Conservation (phyloP, 92 coral and sea anemone genomes). For the Muricea muricata region DNA sequence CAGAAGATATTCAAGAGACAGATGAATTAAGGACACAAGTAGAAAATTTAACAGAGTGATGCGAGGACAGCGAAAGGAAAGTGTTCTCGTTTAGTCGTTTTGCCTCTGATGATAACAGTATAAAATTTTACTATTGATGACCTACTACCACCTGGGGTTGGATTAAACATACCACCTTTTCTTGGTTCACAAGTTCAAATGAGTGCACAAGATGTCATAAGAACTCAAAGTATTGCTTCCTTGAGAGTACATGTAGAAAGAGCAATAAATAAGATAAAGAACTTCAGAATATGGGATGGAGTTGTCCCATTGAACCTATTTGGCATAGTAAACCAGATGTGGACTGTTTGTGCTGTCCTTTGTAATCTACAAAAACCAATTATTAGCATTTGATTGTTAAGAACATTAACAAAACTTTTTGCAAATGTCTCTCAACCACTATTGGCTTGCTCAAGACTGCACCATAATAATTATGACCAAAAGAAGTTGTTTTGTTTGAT, state of each 20-base stretch:
- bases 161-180: conserved; percentile 70
- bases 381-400: background rate
- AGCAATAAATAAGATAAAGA: conserved; percentile 24
- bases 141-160: conserved; percentile 64
- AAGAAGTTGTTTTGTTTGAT: too few relatives aligned
- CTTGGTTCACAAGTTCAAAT: conserved; percentile 61
- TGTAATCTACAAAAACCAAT: conserved; percentile 31
- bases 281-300: conserved; percentile 26
- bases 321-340: conserved; percentile 39
- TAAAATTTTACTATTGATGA: conserved; percentile 61
- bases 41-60: background rate
- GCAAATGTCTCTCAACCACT: too few relatives aligned
- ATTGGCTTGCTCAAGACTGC: too few relatives aligned
- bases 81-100: background rate
- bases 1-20: background rate
- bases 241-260: conserved; percentile 19
- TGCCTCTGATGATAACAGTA: background rate
- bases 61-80: background rate
- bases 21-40: background rate
- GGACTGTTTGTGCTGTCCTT: conserved; percentile 28
- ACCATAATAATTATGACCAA: too few relatives aligned
- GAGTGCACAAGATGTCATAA: conserved; percentile 66
- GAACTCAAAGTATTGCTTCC: conserved; percentile 66
- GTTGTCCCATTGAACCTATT: conserved; percentile 12
- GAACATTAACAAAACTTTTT: too few relatives aligned